Percentiles rank a stretch among this genome's conserved stretches.
phyloP scores from a whole-genome alignment of 2,113 vertebrate species.

The Apodemus speciosus region DNA sequence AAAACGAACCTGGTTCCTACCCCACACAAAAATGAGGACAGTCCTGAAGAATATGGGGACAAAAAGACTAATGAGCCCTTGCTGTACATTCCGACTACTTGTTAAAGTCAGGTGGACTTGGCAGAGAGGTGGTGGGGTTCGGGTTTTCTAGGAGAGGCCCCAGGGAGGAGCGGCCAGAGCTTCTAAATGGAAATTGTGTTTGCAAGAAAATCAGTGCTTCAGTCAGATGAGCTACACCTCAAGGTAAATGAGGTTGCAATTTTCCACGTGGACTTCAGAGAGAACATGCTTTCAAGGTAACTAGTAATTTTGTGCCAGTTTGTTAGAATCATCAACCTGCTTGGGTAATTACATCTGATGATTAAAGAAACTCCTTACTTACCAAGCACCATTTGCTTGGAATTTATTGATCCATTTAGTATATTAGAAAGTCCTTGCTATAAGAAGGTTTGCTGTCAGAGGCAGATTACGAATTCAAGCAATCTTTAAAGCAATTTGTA shows the following conservation, averaged over 20 bases:
- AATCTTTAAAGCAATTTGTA: constrained; percentile 83
- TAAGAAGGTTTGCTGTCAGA: constrained; percentile 93
- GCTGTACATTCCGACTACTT: constrained; percentile 95
- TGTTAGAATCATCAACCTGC: constrained; percentile 91
- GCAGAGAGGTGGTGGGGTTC: constrained; percentile 91
- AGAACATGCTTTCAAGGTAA: constrained; percentile 92
- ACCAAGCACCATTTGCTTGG: constrained; percentile 93
- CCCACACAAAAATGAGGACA: constrained; percentile 83
- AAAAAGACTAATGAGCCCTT: constrained; percentile 88
- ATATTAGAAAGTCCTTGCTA: constrained; percentile 93
- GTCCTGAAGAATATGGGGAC: constrained; percentile 91
- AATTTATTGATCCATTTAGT: constrained; percentile 87
- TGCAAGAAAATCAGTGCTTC: constrained; percentile 93
- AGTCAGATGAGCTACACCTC: constrained; percentile 89
- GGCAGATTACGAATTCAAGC: constrained; percentile 95
- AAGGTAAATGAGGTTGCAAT: constrained; percentile 91
- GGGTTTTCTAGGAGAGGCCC: constrained; percentile 92
- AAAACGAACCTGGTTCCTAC: background rate
- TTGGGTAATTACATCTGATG: constrained; percentile 82
- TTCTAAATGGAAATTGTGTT: constrained; percentile 47
- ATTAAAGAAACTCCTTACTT: constrained; percentile 84
- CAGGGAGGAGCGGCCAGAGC: constrained; percentile 85
- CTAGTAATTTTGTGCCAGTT: constrained; percentile 92
- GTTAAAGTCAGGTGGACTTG: constrained; percentile 95
- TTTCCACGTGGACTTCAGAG: constrained; percentile 90